Conservation (phyloP, 2,113 vertebrate genomes). For the Phylloscopus trochiloides region DNA sequence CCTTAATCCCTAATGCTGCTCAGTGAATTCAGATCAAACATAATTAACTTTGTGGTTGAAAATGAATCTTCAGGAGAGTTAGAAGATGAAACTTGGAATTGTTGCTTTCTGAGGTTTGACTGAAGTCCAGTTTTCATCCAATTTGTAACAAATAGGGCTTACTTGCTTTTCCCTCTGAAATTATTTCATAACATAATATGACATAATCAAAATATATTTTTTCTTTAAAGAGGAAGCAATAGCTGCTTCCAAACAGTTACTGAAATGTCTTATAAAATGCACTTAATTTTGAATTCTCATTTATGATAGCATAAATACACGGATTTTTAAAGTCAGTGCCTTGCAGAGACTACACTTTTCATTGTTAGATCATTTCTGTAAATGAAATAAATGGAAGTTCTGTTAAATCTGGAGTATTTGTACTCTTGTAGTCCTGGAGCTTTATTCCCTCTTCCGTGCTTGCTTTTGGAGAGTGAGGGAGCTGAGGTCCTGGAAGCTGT, state of each 20-base stretch:
- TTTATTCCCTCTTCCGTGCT: not conserved
- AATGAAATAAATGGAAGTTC: not conserved
- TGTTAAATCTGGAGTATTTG: not conserved
- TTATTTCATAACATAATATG: not conserved
- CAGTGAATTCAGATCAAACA: constrained; percentile 4
- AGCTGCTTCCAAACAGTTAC: not conserved
- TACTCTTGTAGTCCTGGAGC: not conserved
- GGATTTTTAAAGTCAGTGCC: not conserved
- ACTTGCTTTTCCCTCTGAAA: not conserved
- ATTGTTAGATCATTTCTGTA: not conserved
- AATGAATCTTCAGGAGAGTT: not conserved
- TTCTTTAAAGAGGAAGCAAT: not conserved
- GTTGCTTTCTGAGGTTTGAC: not conserved
- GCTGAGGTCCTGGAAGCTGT: not conserved
- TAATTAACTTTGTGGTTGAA: constrained; percentile 48
- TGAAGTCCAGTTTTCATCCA: not conserved
- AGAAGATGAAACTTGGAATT: not conserved
- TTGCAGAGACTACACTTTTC: not conserved
- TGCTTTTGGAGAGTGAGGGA: not conserved
- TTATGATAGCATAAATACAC: not conserved
- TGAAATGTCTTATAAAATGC: not conserved
- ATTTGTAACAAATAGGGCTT: not conserved
- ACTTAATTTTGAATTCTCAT: not conserved
- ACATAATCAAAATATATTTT: not conserved
- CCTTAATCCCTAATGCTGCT: not conserved